Evolutionary conservation across 2,113 vertebrate species (phyloP), one percentile per base, ranked within the genome.

Genomic region (Tursiops truncatus): DNA sequence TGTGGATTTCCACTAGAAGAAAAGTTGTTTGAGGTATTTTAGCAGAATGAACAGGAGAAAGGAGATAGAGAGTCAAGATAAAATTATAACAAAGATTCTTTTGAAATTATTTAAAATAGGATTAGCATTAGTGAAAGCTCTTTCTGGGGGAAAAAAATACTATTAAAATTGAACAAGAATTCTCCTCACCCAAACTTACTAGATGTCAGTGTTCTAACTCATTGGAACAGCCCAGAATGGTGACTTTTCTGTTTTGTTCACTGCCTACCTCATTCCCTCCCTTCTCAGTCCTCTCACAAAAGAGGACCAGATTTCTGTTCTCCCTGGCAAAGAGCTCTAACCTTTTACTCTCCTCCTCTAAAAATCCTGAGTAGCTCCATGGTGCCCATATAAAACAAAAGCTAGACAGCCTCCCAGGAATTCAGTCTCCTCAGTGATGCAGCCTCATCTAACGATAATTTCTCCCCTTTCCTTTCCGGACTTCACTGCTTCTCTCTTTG

Each of bases 91-190:
- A 60, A 31, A 84, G 20, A 56, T 67, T 33, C 41, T n/a, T 94
- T 86, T 83, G 53, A 85, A 93, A 70, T 67, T 68, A 81, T n/a
- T 91, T 85, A 47, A 93, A 89, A 50, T 28, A 85, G 65, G 44
- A 33, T 58, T 73, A 58, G 12, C 33, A 65, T 56, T 67, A 90
- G n/a, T 47, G 74, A 65, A 97, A 60, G 62, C 31, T 56, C 21
- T 83, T 74, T 84, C 33, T 15, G 60, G 58, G 12, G 33, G 1
- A 7, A 41, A 23, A 70, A 26, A 50, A 58, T 28, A 65, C 10
- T 80, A 9, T 65, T 58, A 73, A 53, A 62, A 79, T 47, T 62
- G 62, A 97, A n/a, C 23, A 81, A n/a, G 58, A 10, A 21, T 60
- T 91, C 65, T 94, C 38, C 33, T 82, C 17, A 77, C 38, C 36